Evolutionary conservation across 1,140 invertebrate genomes (phyloP), one percentile per base, ranked within the genome.

Genomic region (Zaprionus vittiger): DNA sequence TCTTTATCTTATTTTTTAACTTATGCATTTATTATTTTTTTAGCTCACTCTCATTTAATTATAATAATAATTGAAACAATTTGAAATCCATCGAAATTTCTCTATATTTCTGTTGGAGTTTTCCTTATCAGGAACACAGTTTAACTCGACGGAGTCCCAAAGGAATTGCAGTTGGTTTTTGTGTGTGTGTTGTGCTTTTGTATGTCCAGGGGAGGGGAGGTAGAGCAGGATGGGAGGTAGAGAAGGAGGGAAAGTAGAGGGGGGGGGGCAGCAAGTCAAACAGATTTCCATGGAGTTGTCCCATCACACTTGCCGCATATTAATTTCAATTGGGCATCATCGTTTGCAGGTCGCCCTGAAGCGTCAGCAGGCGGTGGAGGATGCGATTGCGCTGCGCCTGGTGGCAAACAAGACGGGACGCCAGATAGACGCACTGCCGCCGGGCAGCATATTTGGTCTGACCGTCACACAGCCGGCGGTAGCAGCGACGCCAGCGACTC

Each of bases 351-450:
- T 99, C n/a, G 98, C 98, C 14, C 93, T 99, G 63, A 99, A 99
- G 93, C 94, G 98, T 47, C 98, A 99, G 93, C 98, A 99, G 94
- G 98, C 98, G 0, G 98, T 98, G 0, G 98, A 99, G 94, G 98
- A 99, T 93, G 98, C 98, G 34, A 98, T 99, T 68, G 98, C 98
- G 0, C 93, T 99, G 63, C 97, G 98, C 55, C 94, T 99, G 83
- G 96, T 98, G 20, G 97, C 97, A n/a, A 97, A 94, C 5, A 96
- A 98, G 73, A 98, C 96, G 6, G 98, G 98, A 2, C 95, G 95
- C 17, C 95, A 96, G 31, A 94, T 97, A 60, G 96, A 96, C 56
- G 95, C 96, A 49, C 94, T 99, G 67, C 98, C 98, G 5, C 96
- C 97, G 47, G 98, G 98, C 15, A 96, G 98, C 22, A 98, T 99